These are phyloP conservation scores for Zaprionus ghesquierei DNA, from an alignment of 1,140 invertebrate species.

Conservation along the genomic window DNA sequence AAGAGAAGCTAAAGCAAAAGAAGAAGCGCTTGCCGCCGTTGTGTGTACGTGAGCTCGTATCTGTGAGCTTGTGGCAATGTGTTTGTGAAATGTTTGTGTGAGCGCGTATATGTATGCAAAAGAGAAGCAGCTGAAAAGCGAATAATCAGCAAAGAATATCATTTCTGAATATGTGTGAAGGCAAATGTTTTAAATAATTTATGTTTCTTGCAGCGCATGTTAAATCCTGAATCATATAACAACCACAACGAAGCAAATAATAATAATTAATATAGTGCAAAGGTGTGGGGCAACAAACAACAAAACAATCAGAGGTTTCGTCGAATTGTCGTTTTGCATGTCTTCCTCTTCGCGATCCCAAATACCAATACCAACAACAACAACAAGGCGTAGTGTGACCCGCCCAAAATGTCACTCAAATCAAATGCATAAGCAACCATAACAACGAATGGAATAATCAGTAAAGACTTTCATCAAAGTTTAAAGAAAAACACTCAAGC, in stretches of 20 bases:
- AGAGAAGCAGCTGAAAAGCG: slow-evolving; percentile 56
- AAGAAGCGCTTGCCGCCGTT: slow-evolving; percentile 30
- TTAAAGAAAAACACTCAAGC: slow-evolving; percentile 1
- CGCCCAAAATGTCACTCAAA: slow-evolving; percentile 37
- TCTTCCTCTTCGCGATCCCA: slow-evolving; percentile 17
- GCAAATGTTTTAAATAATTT: slow-evolving; percentile 35
- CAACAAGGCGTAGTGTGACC: slow-evolving; percentile 2
- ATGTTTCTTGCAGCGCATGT: slow-evolving; percentile 42
- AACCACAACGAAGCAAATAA: slow-evolving; percentile 33
- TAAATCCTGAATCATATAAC: slow-evolving; percentile 38
- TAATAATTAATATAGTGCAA: slow-evolving; percentile 34
- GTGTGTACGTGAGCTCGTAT: slow-evolving; percentile 7
- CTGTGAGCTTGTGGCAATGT: slow-evolving; percentile 11
- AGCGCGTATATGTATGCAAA: slow-evolving; percentile 37
- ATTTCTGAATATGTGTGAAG: slow-evolving; percentile 19
- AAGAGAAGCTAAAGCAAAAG: slow-evolving; percentile 14
- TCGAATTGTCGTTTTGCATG: slow-evolving; percentile 27
- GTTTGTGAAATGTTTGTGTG: slow-evolving; percentile 27
- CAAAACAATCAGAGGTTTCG: slow-evolving; percentile 40
- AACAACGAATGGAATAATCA: slow-evolving; percentile 61
- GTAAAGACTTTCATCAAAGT: slow-evolving; percentile 44
- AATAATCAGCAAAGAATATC: slow-evolving; percentile 23
- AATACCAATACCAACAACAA: slow-evolving; percentile 12
- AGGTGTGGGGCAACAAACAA: slow-evolving; percentile 28
- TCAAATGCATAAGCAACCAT: slow-evolving; percentile 28